phyloP scores from a whole-genome alignment of 1,140 invertebrate genomes.

The Plodia interpunctella region DNA sequence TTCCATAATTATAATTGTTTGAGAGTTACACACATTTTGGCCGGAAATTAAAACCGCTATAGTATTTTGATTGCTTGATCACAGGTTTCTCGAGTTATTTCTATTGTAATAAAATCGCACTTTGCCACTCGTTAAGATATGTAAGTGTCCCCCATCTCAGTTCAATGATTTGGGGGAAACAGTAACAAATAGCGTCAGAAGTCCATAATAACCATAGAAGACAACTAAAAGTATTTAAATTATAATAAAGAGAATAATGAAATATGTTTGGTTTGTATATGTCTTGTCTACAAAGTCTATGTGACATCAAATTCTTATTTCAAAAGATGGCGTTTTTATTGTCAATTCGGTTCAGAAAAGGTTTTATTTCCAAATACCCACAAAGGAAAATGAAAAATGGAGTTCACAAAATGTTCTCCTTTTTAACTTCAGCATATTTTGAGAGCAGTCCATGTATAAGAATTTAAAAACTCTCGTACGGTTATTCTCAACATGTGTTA shows the following conservation, averaged over 20 bases:
- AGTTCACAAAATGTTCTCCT: too few relatives aligned
- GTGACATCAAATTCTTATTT: slow-evolving; percentile 25
- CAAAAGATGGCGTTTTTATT: slow-evolving; percentile 14
- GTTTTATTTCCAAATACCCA: not conserved
- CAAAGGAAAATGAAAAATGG: too few relatives aligned
- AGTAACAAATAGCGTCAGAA: slow-evolving; percentile 14
- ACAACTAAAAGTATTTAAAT: slow-evolving; percentile 3
- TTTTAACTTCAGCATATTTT: too few relatives aligned
- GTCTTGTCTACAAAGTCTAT: slow-evolving; percentile 26
- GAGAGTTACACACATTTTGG: slow-evolving; percentile 50
- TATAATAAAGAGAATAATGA: slow-evolving; percentile 10
- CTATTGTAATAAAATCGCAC: slow-evolving; percentile 7
- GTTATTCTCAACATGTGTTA: too few relatives aligned
- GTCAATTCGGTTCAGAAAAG: not conserved
- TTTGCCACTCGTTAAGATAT: slow-evolving; percentile 26
- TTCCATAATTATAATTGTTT: slow-evolving; percentile 63
- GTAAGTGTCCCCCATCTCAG: slow-evolving; percentile 33
- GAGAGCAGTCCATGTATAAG: too few relatives aligned
- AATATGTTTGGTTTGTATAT: slow-evolving; percentile 11
- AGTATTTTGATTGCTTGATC: not conserved
- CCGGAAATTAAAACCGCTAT: slow-evolving; percentile 23
- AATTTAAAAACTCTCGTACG: too few relatives aligned
- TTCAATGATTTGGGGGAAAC: slow-evolving; percentile 25
- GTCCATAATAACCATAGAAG: slow-evolving; percentile 1
- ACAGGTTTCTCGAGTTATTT: not conserved